Conservation (phyloP, 2,797 vertebrate species). For the Netta rufina region DNA sequence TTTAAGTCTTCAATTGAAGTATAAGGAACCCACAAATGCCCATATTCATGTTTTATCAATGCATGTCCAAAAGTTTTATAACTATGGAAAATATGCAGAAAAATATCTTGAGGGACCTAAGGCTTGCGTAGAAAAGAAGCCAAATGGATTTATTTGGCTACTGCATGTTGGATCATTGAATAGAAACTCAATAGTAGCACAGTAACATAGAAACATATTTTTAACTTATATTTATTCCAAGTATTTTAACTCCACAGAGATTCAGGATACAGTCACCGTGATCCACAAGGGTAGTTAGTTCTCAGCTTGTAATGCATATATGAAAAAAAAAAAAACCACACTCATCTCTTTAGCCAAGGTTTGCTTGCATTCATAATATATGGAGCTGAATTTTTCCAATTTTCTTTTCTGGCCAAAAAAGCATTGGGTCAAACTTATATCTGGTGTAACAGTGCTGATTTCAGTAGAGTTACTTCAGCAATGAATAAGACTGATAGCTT, state of each 20-base stretch:
- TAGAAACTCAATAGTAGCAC: background rate
- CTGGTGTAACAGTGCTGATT: slow-evolving; percentile 17
- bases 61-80: background rate
- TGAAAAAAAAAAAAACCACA: background rate
- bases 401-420: slow-evolving; percentile 8
- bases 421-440: background rate
- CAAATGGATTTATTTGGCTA: slow-evolving; percentile 38
- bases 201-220: background rate
- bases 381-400: background rate
- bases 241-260: slow-evolving; percentile 11
- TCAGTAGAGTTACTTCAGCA: slow-evolving; percentile 3
- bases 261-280: background rate
- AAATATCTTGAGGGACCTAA: background rate
- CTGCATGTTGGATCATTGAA: background rate
- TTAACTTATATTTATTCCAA: background rate
- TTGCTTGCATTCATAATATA: background rate
- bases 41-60: background rate
- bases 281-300: background rate
- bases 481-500: background rate
- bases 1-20: background rate
- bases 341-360: slow-evolving; percentile 31
- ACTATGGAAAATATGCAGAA: background rate
- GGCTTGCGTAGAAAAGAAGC: background rate
- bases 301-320: background rate
- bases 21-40: background rate